Percentiles rank a stretch among this genome's conserved stretches.
These are phyloP conservation scores for Doryteuthis pealeii DNA, from an alignment of 1,140 invertebrate species.

Conservation along the genomic window DNA sequence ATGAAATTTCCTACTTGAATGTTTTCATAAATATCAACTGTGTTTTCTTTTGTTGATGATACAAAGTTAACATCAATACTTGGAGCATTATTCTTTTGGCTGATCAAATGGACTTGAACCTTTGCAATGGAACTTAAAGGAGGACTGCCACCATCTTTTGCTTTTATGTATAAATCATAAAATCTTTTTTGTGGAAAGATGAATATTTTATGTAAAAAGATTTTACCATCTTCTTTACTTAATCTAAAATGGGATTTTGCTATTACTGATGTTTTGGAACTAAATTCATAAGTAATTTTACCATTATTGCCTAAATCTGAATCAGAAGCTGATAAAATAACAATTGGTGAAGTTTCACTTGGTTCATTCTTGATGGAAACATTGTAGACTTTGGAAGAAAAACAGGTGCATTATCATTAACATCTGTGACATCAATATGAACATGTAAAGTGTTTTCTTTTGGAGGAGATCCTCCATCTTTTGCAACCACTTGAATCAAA, in stretches of 20 bases:
- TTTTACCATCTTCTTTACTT: constrained; percentile 16
- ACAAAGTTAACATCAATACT: constrained; percentile 82
- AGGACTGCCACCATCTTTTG: constrained; percentile 20
- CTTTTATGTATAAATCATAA: constrained; percentile 27
- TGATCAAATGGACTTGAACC: constrained; percentile 89
- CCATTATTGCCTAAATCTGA: constrained; percentile 32
- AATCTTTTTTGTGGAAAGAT: constrained; percentile 13
- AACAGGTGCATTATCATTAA: constrained; percentile 88
- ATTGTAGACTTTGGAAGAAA: constrained; percentile 73
- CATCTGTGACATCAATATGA: constrained; percentile 88
- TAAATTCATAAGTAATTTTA: constrained; percentile 25
- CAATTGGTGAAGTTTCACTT: constrained; percentile 28
- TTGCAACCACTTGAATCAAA: constrained; percentile 77
- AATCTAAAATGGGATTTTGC: constrained; percentile 23
- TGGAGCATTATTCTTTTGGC: constrained; percentile 91
- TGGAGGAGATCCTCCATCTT: constrained; percentile 73
- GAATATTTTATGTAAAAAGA: constrained; percentile 22
- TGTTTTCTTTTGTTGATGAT: constrained; percentile 68
- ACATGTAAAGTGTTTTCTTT: constrained; percentile 71
- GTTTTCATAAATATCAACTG: constrained; percentile 91
- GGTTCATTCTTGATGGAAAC: constrained; percentile 40
- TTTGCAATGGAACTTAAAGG: constrained; percentile 86
- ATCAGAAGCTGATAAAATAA: constrained; percentile 34
- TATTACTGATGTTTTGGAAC: constrained; percentile 18
- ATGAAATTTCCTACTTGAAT: constrained; percentile 83